Conservation (phyloP, 2,888 invertebrate genomes). For the Pegoplata infirma region DNA sequence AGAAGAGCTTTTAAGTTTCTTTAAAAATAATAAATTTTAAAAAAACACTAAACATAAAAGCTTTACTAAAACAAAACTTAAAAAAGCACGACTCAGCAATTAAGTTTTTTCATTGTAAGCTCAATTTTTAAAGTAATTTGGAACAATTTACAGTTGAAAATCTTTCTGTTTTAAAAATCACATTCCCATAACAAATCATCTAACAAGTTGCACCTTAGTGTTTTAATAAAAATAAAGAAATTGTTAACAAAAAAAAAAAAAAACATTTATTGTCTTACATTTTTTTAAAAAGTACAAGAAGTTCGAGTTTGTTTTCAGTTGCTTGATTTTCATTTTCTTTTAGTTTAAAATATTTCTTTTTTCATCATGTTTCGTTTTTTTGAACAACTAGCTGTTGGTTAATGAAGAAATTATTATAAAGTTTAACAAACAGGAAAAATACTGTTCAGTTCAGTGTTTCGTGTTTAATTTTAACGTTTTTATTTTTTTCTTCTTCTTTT, state of each 20-base stretch:
- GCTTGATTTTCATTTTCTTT: neutral
- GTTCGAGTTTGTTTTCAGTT: neutral
- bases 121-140: too few species aligned
- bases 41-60: too few species aligned
- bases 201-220: neutral
- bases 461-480: slow-evolving; percentile 7
- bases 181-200: too few species aligned
- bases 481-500: neutral
- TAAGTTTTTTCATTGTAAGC: too few species aligned
- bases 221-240: neutral
- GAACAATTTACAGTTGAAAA: too few species aligned
- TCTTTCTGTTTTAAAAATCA: too few species aligned
- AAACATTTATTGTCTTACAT: neutral
- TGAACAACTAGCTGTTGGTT: slow-evolving; percentile 8
- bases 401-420: slow-evolving; percentile 39
- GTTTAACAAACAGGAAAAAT: slow-evolving; percentile 19
- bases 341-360: slow-evolving; percentile 14
- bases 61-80: too few species aligned
- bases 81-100: too few species aligned
- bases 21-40: too few species aligned
- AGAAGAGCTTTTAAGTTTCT: too few species aligned
- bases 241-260: neutral
- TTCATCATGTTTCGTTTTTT: neutral
- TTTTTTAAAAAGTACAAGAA: neutral
- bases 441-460: slow-evolving; percentile 6